Conservation (phyloP, 2,113 vertebrate species). For the Nanorana parkeri region DNA sequence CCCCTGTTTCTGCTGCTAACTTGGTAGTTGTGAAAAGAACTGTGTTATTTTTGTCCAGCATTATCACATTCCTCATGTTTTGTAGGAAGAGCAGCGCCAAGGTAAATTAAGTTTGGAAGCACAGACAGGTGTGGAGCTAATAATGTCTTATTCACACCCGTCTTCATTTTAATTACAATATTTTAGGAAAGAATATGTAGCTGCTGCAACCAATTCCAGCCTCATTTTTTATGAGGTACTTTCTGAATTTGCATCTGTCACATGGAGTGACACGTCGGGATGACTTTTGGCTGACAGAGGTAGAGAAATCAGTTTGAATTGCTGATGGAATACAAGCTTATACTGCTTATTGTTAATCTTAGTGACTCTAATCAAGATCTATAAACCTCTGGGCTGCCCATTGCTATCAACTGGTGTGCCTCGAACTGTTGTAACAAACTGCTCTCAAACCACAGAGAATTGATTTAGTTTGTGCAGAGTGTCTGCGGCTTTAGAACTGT, state of each 20-base stretch:
- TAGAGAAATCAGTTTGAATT: conserved; percentile 5
- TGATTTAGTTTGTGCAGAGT: neutral
- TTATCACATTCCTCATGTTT: no score
- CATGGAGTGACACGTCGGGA: conserved; percentile 13
- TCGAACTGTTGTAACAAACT: conserved; percentile 14
- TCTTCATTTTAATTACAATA: neutral
- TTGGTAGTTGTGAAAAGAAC: no score
- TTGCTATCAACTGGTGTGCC: conserved; percentile 14
- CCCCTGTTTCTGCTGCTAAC: no score
- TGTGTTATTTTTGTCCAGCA: no score
- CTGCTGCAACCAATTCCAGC: neutral
- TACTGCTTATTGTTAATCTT: neutral
- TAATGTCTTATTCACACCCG: neutral
- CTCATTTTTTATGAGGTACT: conserved; percentile 8
- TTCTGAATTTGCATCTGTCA: conserved; percentile 36
- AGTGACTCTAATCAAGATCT: conserved; percentile 12
- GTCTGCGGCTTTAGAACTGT: conserved; percentile 8
- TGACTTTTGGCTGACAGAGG: conserved; percentile 16
- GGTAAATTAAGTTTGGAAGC: no score
- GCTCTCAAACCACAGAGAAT: conserved; percentile 3
- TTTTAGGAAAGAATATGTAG: neutral
- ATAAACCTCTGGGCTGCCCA: neutral
- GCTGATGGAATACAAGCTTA: neutral
- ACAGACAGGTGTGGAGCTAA: neutral
- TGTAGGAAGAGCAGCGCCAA: no score